These are phyloP conservation scores for Myotis findleyi DNA, from an alignment of 2,797 vertebrate species.

Conservation along the genomic window DNA sequence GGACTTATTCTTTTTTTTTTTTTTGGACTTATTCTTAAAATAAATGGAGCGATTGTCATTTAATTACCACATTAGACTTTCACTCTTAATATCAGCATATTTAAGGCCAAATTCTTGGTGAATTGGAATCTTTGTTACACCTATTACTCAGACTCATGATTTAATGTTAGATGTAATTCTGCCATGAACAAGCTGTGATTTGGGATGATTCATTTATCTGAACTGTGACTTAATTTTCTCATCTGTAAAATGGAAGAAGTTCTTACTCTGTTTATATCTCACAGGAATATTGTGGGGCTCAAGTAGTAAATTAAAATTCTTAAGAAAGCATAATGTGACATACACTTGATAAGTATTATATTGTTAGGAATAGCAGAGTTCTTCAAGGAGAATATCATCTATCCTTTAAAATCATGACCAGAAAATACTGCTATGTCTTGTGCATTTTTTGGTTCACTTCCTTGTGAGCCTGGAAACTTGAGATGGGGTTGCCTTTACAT, in stretches of 20 bases:
- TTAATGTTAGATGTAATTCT: background rate
- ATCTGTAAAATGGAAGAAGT: background rate
- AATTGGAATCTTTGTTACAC: background rate
- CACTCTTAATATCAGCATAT: background rate
- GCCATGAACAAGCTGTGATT: background rate
- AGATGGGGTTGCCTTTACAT: background rate
- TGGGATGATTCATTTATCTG: background rate
- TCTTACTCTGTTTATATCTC: background rate
- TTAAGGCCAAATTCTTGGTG: background rate
- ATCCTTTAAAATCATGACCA: background rate
- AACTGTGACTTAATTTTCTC: background rate
- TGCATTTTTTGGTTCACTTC: background rate
- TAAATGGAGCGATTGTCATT: background rate
- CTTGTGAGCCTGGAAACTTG: background rate
- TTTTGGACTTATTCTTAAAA: background rate
- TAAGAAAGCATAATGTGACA: background rate
- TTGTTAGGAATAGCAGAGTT: background rate
- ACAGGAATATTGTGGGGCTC: background rate
- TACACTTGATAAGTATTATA: background rate
- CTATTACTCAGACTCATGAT: background rate
- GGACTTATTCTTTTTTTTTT: background rate
- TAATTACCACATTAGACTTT: background rate
- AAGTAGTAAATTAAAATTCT: constrained; percentile 17
- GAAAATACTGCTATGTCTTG: background rate
- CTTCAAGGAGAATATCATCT: background rate